phyloP scores from a whole-genome alignment of 2,888 invertebrate genomes.

The Julus scandinavius region DNA sequence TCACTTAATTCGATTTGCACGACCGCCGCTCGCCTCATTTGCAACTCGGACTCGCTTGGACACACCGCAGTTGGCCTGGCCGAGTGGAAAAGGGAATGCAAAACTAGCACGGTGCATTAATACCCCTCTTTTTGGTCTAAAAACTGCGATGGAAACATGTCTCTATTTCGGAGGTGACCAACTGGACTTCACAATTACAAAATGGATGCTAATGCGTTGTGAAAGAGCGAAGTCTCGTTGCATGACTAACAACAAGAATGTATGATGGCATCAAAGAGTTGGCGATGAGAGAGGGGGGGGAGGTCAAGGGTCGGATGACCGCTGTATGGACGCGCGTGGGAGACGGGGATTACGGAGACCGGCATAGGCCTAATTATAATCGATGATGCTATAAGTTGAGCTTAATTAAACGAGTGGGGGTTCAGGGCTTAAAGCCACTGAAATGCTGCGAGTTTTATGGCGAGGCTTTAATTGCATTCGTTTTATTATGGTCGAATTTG shows the following conservation, averaged over 20 bases:
- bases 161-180: slow-evolving; percentile 34
- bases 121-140: slow-evolving; percentile 13
- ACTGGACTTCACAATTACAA: slow-evolving; percentile 14
- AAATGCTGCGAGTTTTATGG: too few relatives aligned
- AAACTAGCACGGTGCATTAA: not conserved
- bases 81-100: slow-evolving; percentile 20
- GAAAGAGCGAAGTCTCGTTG: not conserved
- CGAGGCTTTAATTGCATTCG: too few relatives aligned
- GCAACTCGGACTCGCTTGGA: slow-evolving; percentile 37
- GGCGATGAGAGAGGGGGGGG: slow-evolving; percentile 31
- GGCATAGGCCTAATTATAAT: too few relatives aligned
- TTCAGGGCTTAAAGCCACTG: too few relatives aligned
- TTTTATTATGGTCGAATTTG: too few relatives aligned
- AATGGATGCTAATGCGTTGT: slow-evolving; percentile 23
- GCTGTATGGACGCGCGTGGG: not conserved
- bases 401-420: too few relatives aligned
- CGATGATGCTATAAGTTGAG: too few relatives aligned
- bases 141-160: not conserved
- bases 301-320: slow-evolving; percentile 27
- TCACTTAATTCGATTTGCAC: slow-evolving; percentile 49
- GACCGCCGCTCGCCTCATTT: slow-evolving; percentile 49
- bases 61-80: slow-evolving; percentile 26
- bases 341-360: not conserved
- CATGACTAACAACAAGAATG: not conserved
- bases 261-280: slow-evolving; percentile 25